A percentile compares a stretch with the other conserved stretches of the same genome.
These are phyloP conservation scores for Muschampia plurimacula DNA, from an alignment of 2,888 invertebrate species.

Conservation along the genomic window DNA sequence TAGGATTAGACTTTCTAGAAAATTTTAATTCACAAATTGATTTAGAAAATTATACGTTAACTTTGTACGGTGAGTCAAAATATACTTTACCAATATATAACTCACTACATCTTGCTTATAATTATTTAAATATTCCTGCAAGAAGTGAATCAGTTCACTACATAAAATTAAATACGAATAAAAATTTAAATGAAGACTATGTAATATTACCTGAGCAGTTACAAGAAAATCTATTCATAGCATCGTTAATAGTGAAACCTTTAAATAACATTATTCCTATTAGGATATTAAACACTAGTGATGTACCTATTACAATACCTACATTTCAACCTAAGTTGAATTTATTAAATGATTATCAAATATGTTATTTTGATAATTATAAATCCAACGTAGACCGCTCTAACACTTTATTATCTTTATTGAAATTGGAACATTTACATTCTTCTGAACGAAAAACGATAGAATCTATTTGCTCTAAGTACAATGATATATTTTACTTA, in stretches of 20 bases:
- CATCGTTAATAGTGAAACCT: neutral
- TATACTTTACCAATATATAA: too few species aligned
- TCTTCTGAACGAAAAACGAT: neutral
- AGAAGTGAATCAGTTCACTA: neutral
- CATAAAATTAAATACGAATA: neutral
- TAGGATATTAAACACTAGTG: neutral
- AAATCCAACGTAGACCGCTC: neutral
- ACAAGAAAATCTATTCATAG: neutral
- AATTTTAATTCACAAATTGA: neutral
- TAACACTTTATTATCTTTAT: neutral
- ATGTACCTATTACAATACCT: neutral
- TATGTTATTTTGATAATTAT: neutral
- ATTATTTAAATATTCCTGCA: neutral
- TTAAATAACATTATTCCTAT: neutral
- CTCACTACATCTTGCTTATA: neutral
- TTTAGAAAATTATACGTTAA: neutral
- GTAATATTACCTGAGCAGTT: neutral
- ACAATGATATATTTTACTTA: conserved; percentile 8
- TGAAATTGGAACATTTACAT: conserved; percentile 4
- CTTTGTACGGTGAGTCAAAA: too few species aligned
- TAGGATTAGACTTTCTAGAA: neutral
- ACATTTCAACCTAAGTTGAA: neutral
- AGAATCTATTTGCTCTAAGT: neutral
- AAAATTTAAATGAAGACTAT: neutral
- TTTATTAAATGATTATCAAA: neutral